Conservation (phyloP, 2,888 invertebrate genomes). For the Heliconius ismenius region DNA sequence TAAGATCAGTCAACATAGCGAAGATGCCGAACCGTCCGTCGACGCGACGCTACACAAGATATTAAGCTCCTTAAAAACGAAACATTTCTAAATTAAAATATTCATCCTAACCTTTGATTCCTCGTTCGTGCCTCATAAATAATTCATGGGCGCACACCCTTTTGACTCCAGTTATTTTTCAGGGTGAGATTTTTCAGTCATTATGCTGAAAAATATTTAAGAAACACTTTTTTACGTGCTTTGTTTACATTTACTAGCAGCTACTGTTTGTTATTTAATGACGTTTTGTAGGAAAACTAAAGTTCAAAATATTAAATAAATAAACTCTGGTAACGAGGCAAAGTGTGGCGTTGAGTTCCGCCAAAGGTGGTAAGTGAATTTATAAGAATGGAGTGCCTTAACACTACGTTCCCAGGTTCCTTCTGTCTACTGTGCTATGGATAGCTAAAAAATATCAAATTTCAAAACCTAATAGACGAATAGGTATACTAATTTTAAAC, state of each 20-base stretch:
- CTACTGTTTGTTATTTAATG: conserved; percentile 24
- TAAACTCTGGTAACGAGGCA: no score
- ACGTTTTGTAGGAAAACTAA: not conserved
- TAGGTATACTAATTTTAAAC: not conserved
- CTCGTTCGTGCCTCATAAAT: conserved; percentile 46
- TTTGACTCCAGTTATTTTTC: conserved; percentile 41
- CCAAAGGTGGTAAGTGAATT: no score
- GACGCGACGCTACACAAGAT: conserved; percentile 4
- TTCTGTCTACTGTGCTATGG: no score
- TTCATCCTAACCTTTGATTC: conserved; percentile 54
- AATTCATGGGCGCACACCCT: conserved; percentile 44
- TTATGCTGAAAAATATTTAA: conserved; percentile 34
- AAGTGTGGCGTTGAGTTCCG: no score
- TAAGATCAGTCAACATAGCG: not conserved
- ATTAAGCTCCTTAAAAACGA: conserved; percentile 31
- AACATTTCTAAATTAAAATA: conserved; percentile 43
- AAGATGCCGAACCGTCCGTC: not conserved
- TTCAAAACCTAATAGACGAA: not conserved
- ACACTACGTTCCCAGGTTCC: no score
- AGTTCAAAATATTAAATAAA: no score
- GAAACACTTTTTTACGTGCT: conserved; percentile 38
- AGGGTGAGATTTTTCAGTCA: conserved; percentile 39
- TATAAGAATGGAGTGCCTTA: no score
- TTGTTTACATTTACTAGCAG: conserved; percentile 30
- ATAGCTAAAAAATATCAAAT: not conserved